Evolutionary conservation across 1,140 invertebrate species (phyloP).

Genomic region (Telenomus remus): DNA sequence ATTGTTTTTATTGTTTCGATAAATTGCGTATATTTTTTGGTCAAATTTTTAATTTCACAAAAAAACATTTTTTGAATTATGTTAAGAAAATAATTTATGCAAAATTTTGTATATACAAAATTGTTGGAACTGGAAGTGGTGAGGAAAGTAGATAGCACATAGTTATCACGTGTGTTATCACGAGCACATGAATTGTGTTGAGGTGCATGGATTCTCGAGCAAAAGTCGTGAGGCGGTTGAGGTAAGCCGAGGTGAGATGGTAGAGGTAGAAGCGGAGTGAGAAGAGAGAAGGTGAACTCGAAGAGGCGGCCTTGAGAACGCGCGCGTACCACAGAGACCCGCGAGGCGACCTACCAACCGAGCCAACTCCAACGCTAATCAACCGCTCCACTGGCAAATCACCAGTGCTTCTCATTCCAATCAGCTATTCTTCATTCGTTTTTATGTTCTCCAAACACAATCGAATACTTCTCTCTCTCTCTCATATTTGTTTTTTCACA

Average conservation of each 20-base stretch:
- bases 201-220: conserved; percentile 50
- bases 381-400: conserved; percentile 72
- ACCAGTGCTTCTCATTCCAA: conserved; percentile 70
- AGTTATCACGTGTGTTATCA: background rate
- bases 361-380: conserved; percentile 71
- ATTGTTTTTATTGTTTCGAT: too few species aligned
- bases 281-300: conserved; percentile 61
- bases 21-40: background rate
- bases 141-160: background rate
- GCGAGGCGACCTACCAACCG: conserved; percentile 61
- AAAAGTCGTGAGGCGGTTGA: conserved; percentile 57
- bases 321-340: conserved; percentile 67
- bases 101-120: too few species aligned
- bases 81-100: background rate
- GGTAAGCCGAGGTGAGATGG: conserved; percentile 54
- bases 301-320: conserved; percentile 74
- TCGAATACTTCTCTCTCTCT: background rate
- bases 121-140: too few species aligned
- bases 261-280: conserved; percentile 35
- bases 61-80: background rate
- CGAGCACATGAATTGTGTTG: conserved; percentile 10
- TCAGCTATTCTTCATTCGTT: conserved; percentile 53
- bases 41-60: too few species aligned
- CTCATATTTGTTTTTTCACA: background rate
- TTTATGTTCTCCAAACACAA: background rate